Evolutionary conservation across 2,888 invertebrate genomes (phyloP), one percentile per base, ranked within the genome.

Genomic region (Hyposoter didymator): DNA sequence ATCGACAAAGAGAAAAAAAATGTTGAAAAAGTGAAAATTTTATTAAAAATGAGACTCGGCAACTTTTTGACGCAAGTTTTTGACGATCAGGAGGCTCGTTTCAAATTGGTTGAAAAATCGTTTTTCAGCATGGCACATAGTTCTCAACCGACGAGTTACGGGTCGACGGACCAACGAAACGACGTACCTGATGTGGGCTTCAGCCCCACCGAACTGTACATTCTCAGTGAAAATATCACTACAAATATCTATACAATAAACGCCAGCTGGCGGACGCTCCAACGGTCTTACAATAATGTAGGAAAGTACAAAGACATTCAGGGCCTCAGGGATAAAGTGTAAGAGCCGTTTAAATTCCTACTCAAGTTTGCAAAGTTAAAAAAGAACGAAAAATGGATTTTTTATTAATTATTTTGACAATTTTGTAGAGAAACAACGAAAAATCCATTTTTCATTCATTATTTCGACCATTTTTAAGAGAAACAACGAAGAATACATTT

Each of bases 221-320:
- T 96, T 91, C 94, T 97, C 69, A 97, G 97, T 91, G 98, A 98
- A 92, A 96, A 96, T 90, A 97, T 98, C 84, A 97, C 96, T 0
- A 96, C 97, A 79, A 97, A 97, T 93, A 96, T 98, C 78, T 97
- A 96, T 91, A 96, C 96, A 0, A 96, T 98, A 74, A 97, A 97
- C 91, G 95, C 96, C 66, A 97, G 96, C 87, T 95, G 97, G 92
- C 96, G 96, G 89, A 95, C 95, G 5, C 93, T 98, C 88, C 97
- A 97, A 92, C 96, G 96, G 92, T 96, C 96, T 89, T 94, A 96
- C 89, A 97, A 97, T 92, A 95, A 95, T 87, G 96, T 98, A 88
- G 98, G 97, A 45, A 97, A 97, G 1, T 94, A 95, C 19, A 96
- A 96, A 93, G 98, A 98, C 92, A 97, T 95, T 93, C 95, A 96